Evolutionary conservation across 2,113 vertebrate genomes (phyloP).

Genomic region (Dasyprocta punctata): DNA sequence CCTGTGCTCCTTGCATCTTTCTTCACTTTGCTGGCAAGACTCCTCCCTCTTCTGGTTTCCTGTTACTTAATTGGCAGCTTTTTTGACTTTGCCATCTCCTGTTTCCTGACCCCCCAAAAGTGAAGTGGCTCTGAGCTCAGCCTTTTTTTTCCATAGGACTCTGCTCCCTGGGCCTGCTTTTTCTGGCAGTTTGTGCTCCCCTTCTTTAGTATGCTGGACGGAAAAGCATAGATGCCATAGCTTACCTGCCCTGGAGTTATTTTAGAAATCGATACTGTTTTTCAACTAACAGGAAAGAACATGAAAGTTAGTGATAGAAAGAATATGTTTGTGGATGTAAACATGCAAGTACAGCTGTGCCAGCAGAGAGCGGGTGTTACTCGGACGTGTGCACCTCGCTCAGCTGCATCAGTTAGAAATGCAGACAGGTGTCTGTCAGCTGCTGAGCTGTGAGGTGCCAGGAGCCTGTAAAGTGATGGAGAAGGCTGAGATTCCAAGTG

Average conservation of each 20-base stretch:
- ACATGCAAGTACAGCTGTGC: neutral
- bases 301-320: neutral
- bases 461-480: neutral
- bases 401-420: neutral
- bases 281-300: neutral
- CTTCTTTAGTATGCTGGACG: neutral
- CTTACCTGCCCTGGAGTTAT: neutral
- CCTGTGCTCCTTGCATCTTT: neutral
- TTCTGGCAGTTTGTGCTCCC: neutral
- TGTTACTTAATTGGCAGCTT: neutral
- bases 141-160: neutral
- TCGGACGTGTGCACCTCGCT: neutral
- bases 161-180: neutral
- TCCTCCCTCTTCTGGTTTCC: neutral
- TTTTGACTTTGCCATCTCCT: neutral
- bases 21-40: neutral
- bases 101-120: neutral
- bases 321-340: neutral
- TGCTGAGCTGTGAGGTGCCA: neutral
- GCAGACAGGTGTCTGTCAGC: neutral
- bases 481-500: neutral
- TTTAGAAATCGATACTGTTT: neutral
- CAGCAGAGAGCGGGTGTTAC: neutral
- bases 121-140: neutral
- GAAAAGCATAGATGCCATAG: neutral